These are phyloP conservation scores for Proteles cristata DNA, from an alignment of 2,113 vertebrate species.

Conservation along the genomic window DNA sequence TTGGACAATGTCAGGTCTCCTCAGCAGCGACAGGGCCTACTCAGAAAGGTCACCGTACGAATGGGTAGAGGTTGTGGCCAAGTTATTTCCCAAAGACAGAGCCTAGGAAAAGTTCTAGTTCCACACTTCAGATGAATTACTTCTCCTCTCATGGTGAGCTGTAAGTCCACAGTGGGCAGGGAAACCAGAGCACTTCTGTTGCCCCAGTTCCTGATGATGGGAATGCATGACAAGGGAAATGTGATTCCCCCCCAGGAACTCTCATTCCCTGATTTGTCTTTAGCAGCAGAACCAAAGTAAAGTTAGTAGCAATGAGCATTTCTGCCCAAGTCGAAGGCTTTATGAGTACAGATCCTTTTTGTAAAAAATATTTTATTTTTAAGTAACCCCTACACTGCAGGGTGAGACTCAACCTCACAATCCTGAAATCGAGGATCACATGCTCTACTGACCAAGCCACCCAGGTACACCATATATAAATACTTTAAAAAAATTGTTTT, in stretches of 20 bases:
- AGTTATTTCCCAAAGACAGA: background rate
- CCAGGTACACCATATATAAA: background rate
- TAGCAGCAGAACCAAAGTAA: background rate
- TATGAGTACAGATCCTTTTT: background rate
- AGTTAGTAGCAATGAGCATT: background rate
- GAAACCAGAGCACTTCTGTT: background rate
- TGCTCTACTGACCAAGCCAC: background rate
- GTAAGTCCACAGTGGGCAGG: no score
- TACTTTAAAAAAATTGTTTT: background rate
- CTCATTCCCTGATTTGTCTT: background rate
- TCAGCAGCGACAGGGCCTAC: background rate
- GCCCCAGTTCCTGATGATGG: background rate
- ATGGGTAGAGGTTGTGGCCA: background rate
- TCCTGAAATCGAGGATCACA: background rate
- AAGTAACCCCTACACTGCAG: background rate
- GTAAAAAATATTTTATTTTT: background rate
- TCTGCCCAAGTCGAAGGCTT: background rate
- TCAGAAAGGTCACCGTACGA: background rate
- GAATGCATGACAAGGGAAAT: background rate
- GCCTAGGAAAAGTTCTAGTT: background rate
- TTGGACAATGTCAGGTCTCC: background rate
- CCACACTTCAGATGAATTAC: background rate
- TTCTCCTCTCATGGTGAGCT: background rate
- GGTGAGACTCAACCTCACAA: background rate
- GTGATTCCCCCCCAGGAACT: accelerated